These are phyloP conservation scores for Gari tellinella DNA, from an alignment of 2,888 invertebrate species.

Conservation along the genomic window DNA sequence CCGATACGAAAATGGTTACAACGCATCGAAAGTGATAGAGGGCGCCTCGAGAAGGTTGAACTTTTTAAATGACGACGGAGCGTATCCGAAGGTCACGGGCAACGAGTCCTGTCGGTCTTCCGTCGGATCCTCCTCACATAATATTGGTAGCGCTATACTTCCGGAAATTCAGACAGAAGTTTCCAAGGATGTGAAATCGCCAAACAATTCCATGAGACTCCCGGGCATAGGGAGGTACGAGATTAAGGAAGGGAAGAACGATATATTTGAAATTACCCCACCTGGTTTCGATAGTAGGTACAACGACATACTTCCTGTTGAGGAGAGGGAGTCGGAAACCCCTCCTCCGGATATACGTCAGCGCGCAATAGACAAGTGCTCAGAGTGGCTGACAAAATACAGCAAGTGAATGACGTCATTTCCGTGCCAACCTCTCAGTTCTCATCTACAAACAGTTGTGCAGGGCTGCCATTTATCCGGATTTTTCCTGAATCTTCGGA, in stretches of 20 bases:
- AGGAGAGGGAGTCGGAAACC: constrained; percentile 69
- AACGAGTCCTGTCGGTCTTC: constrained; percentile 52
- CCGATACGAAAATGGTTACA: constrained; percentile 15
- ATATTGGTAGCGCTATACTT: constrained; percentile 12
- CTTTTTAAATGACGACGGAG: constrained; percentile 32
- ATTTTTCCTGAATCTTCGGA: too few relatives aligned
- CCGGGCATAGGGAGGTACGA: constrained; percentile 69
- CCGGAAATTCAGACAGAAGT: constrained; percentile 45
- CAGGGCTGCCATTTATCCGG: too few relatives aligned
- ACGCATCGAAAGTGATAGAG: constrained; percentile 31
- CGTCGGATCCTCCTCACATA: constrained; percentile 35
- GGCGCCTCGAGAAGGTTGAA: constrained; percentile 26
- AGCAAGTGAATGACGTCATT: constrained; percentile 49
- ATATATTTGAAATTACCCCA: constrained; percentile 76
- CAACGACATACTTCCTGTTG: constrained; percentile 68
- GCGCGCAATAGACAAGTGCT: constrained; percentile 73
- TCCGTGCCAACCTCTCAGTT: too few relatives aligned
- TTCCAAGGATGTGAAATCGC: constrained; percentile 17
- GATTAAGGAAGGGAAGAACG: constrained; percentile 57
- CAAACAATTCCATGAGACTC: constrained; percentile 51
- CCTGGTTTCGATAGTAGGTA: constrained; percentile 77
- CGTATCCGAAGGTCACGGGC: not conserved
- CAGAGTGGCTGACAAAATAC: constrained; percentile 73
- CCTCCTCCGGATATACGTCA: constrained; percentile 75
- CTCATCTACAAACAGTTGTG: too few relatives aligned